Evolutionary conservation across 2,888 invertebrate genomes (phyloP), one percentile per base, ranked within the genome.

Genomic region (Eretmocerus hayati): DNA sequence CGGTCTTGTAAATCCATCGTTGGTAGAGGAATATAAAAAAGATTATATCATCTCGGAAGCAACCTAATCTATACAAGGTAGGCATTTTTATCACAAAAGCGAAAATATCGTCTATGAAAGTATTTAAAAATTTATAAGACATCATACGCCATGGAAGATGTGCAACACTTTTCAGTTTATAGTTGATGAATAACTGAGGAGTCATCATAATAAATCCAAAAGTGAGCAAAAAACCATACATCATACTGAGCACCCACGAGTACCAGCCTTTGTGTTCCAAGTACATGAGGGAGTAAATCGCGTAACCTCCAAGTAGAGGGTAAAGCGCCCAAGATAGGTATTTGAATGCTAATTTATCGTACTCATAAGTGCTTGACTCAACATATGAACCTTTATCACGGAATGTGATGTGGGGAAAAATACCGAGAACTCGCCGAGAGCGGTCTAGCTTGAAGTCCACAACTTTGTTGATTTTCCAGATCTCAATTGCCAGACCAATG

Each of bases 141-240:
- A 99, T 84, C 97, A 99, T 99, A 52, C 99, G 81, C 99, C 99
- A 99, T 4, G 99, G 99, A 61, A 99, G 78, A 76, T 99, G 99
- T 9, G 99, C 99, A 2, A 99, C 97, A 16, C 96, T 97, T 70
- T 99, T 96, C 61, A 99, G 73, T 74, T 99, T 99, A 75, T 99
- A 99, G 76, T 99, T 99, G 61, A 99, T 99, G 69, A 99, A 99
- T 54, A 99, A 75, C 73, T 99, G 99, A 5, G 99, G 99, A n/a
- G 97, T 99, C 97, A 99, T 99, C 91, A 97, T 94, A 49, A 99
- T 99, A 71, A 99, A 99, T 53, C 99, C 95, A 72, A 99, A 99
- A 2, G 96, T 99, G 50, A 99, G 77, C 49, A 99, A 78, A 73
- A 95, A 99, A 46, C 99, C 97, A 73, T 99, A 99, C 53, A 97